Evolutionary conservation across 2,797 vertebrate genomes (phyloP).

Genomic region (Neosalanx taihuensis): DNA sequence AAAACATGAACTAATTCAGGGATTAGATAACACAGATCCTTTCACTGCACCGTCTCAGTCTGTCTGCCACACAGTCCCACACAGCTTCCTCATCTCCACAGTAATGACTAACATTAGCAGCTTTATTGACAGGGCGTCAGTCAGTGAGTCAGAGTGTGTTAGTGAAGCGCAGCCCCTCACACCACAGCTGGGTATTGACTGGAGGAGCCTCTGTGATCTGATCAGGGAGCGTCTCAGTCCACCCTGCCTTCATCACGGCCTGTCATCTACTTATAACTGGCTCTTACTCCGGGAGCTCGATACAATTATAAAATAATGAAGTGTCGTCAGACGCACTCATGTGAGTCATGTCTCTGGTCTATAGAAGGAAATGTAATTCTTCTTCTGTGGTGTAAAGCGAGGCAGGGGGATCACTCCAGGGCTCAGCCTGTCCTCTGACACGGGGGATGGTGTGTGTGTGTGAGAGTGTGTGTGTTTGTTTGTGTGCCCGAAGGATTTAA

Average conservation of each 20-base stretch:
- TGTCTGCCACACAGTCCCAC: neutral
- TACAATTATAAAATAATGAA: slow-evolving; percentile 50
- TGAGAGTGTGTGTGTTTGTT: slow-evolving; percentile 19
- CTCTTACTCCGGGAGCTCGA: slow-evolving; percentile 48
- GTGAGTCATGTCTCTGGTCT: slow-evolving; percentile 37
- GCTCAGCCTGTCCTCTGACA: slow-evolving; percentile 52
- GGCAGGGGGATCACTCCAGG: slow-evolving; percentile 32
- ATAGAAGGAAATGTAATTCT: slow-evolving; percentile 42
- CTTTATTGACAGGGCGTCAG: neutral
- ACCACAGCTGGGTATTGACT: slow-evolving; percentile 38
- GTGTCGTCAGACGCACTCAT: slow-evolving; percentile 54
- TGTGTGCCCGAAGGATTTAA: neutral
- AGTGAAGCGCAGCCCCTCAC: slow-evolving; percentile 26
- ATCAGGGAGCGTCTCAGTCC: slow-evolving; percentile 42
- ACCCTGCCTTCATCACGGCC: slow-evolving; percentile 38
- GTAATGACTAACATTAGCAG: too few species aligned
- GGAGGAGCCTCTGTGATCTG: slow-evolving; percentile 25
- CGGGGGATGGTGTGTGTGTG: neutral
- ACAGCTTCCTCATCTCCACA: neutral
- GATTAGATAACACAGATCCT: neutral
- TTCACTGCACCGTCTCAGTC: neutral
- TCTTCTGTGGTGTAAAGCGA: slow-evolving; percentile 41
- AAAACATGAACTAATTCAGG: neutral
- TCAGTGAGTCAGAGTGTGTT: slow-evolving; percentile 3
- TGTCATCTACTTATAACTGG: slow-evolving; percentile 48